phyloP scores from a whole-genome alignment of 2,888 invertebrate species.

The Tuberolachnus salignus region DNA sequence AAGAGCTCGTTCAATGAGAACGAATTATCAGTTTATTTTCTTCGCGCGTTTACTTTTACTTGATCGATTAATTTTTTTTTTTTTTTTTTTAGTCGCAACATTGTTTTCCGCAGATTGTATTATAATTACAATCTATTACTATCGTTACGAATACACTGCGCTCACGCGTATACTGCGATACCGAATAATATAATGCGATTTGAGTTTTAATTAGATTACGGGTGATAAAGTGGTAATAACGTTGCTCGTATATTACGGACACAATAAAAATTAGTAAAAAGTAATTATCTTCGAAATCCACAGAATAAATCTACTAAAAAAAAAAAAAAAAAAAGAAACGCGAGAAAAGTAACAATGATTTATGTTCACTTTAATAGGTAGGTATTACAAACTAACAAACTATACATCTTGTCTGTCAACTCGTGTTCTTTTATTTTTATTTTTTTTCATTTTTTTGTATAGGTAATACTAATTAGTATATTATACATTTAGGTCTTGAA shows the following conservation, averaged over 20 bases:
- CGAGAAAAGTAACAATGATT: not conserved
- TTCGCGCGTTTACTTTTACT: not conserved
- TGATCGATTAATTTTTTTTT: too few species aligned
- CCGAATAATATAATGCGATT: too few species aligned
- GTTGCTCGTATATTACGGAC: too few species aligned
- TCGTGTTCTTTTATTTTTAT: not conserved
- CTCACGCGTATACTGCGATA: too few species aligned
- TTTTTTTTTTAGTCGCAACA: too few species aligned
- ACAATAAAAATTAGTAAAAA: not conserved
- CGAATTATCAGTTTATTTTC: not conserved
- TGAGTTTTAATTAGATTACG: too few species aligned
- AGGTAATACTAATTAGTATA: slow-evolving; percentile 12
- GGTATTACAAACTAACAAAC: not conserved
- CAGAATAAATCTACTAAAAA: not conserved
- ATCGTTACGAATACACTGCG: too few species aligned
- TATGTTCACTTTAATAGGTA: not conserved
- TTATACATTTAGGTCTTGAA: not conserved
- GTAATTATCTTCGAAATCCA: not conserved
- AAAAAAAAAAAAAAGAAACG: not conserved
- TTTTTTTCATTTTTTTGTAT: too few species aligned
- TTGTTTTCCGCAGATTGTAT: too few species aligned
- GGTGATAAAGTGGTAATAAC: too few species aligned
- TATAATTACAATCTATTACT: too few species aligned
- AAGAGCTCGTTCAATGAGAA: too few species aligned
- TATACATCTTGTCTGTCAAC: not conserved